Percentiles rank a stretch among this genome's conserved stretches.
phyloP scores from a whole-genome alignment of 2,888 invertebrate genomes.

The Drosophila hamatofila region DNA sequence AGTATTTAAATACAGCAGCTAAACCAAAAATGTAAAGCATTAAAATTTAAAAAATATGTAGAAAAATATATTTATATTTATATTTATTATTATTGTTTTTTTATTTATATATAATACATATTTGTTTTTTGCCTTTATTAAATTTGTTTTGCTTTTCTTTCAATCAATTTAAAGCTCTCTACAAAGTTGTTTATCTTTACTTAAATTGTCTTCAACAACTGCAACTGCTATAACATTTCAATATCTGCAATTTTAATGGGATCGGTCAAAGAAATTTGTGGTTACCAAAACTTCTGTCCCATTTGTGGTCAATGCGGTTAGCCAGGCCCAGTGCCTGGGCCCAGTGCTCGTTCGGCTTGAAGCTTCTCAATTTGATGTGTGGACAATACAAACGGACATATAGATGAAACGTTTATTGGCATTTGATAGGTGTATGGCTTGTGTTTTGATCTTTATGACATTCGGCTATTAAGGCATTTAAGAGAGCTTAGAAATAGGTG shows the following conservation, averaged over 20 bases:
- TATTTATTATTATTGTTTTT: neutral
- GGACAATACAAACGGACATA: conserved; percentile 11
- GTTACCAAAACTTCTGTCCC: conserved; percentile 42
- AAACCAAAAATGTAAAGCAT: conserved; percentile 35
- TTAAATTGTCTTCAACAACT: neutral
- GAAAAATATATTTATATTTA: conserved; percentile 4
- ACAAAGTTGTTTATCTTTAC: neutral
- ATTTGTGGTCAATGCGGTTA: conserved; percentile 60
- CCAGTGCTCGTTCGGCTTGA: conserved; percentile 13
- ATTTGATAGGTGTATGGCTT: conserved; percentile 32
- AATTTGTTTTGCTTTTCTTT: neutral
- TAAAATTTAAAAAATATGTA: neutral
- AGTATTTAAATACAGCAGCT: conserved; percentile 20
- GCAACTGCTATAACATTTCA: conserved; percentile 23
- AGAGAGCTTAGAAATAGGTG: neutral
- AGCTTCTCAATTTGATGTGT: conserved; percentile 29
- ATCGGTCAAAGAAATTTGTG: conserved; percentile 46
- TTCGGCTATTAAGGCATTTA: conserved; percentile 11
- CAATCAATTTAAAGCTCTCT: neutral
- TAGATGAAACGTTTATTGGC: conserved; percentile 38
- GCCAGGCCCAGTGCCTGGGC: conserved; percentile 8
- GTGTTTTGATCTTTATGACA: conserved; percentile 16
- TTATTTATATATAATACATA: neutral
- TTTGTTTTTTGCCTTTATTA: neutral
- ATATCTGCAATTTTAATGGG: conserved; percentile 37